Conservation (phyloP, 2,797 vertebrate genomes). For the Rhincodon typus region DNA sequence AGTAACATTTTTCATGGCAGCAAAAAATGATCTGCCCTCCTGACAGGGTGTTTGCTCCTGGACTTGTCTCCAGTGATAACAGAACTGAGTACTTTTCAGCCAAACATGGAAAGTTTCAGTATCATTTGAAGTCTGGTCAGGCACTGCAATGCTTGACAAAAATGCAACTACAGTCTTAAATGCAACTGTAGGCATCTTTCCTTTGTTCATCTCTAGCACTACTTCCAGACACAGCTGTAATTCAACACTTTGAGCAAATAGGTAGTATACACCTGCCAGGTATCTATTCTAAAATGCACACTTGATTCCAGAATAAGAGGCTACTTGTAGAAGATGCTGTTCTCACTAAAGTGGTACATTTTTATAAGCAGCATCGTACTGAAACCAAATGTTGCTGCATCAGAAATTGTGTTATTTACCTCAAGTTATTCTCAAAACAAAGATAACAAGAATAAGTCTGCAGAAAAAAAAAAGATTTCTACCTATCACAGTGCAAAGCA, state of each 20-base stretch:
- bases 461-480: neutral
- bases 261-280: conserved; percentile 48
- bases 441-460: neutral
- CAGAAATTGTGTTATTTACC: neutral
- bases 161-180: conserved; percentile 89
- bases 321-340: neutral
- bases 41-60: neutral
- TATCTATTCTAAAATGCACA: conserved; percentile 22
- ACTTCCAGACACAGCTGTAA: conserved; percentile 59
- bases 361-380: neutral
- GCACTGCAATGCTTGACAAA: conserved; percentile 70
- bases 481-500: neutral
- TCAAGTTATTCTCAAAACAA: neutral
- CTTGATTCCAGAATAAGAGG: neutral
- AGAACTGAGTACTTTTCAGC: conserved; percentile 43
- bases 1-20: neutral
- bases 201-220: conserved; percentile 52
- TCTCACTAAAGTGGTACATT: neutral
- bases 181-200: conserved; percentile 81
- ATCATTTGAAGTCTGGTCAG: conserved; percentile 80
- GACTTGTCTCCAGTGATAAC: conserved; percentile 45
- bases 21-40: neutral
- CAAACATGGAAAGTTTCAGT: conserved; percentile 64
- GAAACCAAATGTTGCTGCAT: neutral
- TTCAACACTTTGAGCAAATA: conserved; percentile 55